Percentiles rank a stretch among this genome's conserved stretches.
Evolutionary conservation across 2,113 vertebrate genomes (phyloP).

Genomic region (Neogale vison): DNA sequence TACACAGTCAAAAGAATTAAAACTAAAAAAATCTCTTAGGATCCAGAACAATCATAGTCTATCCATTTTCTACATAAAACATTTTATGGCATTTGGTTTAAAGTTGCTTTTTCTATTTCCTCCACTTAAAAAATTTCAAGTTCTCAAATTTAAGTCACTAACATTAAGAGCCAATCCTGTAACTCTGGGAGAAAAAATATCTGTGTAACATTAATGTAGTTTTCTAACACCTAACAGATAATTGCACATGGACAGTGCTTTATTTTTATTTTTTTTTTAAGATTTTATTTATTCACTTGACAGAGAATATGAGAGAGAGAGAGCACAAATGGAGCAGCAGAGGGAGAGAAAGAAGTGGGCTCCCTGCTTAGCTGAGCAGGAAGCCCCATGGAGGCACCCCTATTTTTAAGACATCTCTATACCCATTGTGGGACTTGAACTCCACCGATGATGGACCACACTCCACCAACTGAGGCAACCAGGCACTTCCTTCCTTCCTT

Average conservation of each 20-base stretch:
- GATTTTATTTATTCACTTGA: too few species aligned
- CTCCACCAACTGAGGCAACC: neutral
- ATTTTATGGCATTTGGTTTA: neutral
- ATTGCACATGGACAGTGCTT: neutral
- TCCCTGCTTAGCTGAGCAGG: too few species aligned
- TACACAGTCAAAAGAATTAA: neutral
- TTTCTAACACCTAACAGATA: slow-evolving; percentile 14
- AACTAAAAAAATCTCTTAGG: neutral
- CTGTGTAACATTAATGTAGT: neutral
- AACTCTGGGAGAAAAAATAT: neutral
- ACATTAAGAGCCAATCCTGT: slow-evolving; percentile 24
- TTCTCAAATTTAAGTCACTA: slow-evolving; percentile 31
- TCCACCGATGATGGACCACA: neutral
- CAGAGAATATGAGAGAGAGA: too few species aligned
- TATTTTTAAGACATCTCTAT: neutral
- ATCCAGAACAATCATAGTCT: neutral
- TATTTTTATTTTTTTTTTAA: neutral
- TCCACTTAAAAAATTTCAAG: slow-evolving; percentile 18
- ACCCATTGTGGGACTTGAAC: neutral
- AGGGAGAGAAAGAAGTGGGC: too few species aligned
- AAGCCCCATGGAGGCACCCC: too few species aligned
- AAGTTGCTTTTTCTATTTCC: slow-evolving; percentile 34
- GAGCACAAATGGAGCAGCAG: too few species aligned
- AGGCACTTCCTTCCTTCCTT: too few species aligned
- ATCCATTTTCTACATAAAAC: neutral